A percentile compares a stretch with the other conserved stretches of the same genome.
These are phyloP conservation scores for Parapsyche elsis DNA, from an alignment of 1,140 invertebrate species.

Conservation along the genomic window DNA sequence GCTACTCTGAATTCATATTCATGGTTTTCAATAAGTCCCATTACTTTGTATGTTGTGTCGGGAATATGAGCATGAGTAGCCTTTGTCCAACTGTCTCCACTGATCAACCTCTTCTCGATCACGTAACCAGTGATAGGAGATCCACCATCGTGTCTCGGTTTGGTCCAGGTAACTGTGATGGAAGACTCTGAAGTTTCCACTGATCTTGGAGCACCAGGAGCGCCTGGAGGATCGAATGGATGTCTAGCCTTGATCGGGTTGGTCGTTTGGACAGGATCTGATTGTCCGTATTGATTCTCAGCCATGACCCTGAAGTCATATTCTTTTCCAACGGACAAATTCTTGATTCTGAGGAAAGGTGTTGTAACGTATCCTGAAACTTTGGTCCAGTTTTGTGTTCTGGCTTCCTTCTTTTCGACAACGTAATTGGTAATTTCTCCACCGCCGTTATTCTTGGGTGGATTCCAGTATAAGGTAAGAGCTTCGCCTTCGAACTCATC, in stretches of 20 bases:
- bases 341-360: slow-evolving; percentile 88
- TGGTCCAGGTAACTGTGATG: slow-evolving; percentile 93
- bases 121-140: slow-evolving; percentile 92
- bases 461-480: slow-evolving; percentile 94
- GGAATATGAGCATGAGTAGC: slow-evolving; percentile 84
- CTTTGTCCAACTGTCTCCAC: slow-evolving; percentile 92
- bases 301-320: slow-evolving; percentile 99
- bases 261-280: slow-evolving; percentile 88
- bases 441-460: slow-evolving; percentile 96
- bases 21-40: slow-evolving; percentile 91
- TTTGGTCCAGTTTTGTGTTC: slow-evolving; percentile 86
- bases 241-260: slow-evolving; percentile 93
- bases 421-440: slow-evolving; percentile 96
- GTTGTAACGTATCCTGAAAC: slow-evolving; percentile 92
- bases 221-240: slow-evolving; percentile 94
- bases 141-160: slow-evolving; percentile 93
- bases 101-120: slow-evolving; percentile 90
- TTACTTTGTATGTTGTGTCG: slow-evolving; percentile 84
- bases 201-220: slow-evolving; percentile 87
- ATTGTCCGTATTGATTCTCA: slow-evolving; percentile 96
- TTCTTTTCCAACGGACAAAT: slow-evolving; percentile 87
- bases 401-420: slow-evolving; percentile 92
- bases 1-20: slow-evolving; percentile 98
- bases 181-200: slow-evolving; percentile 92
- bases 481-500: slow-evolving; percentile 96